phyloP scores from a whole-genome alignment of 2,888 invertebrate species.

The Heliconius ethilla region DNA sequence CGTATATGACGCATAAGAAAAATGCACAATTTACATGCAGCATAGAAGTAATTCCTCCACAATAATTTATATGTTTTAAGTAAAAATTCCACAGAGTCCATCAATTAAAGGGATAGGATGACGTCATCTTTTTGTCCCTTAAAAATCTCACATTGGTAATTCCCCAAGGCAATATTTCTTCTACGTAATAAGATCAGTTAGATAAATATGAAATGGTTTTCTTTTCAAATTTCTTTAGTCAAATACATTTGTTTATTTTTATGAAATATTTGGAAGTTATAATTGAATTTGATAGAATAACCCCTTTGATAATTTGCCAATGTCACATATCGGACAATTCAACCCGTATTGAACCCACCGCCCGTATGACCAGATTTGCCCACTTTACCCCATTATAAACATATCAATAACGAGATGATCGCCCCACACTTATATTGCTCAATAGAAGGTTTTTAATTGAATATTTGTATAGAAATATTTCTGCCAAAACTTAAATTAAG shows the following conservation, averaged over 20 bases:
- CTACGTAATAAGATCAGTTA: not conserved
- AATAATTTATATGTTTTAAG: not conserved
- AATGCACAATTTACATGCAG: not conserved
- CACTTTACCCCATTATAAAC: constrained; percentile 77
- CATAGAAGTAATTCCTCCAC: not conserved
- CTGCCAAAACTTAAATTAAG: constrained; percentile 57
- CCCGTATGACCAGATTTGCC: constrained; percentile 75
- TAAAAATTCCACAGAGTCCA: not conserved
- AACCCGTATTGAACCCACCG: constrained; percentile 72
- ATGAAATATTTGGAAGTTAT: constrained; percentile 24
- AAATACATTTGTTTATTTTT: not conserved
- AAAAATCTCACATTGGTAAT: constrained; percentile 17
- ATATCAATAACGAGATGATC: constrained; percentile 78
- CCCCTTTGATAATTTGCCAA: constrained; percentile 59
- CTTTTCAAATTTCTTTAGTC: too few relatives aligned
- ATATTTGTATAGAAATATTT: constrained; percentile 72
- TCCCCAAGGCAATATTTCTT: constrained; percentile 21
- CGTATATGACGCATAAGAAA: not conserved
- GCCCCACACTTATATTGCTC: constrained; percentile 62
- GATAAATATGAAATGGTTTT: not conserved
- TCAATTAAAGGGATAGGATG: not conserved
- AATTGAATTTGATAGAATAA: constrained; percentile 40
- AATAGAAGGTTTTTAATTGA: constrained; percentile 71
- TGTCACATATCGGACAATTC: constrained; percentile 56
- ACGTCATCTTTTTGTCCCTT: constrained; percentile 11